Evolutionary conservation across 2,888 invertebrate species (phyloP).

Genomic region (Tryphoninae sp.): DNA sequence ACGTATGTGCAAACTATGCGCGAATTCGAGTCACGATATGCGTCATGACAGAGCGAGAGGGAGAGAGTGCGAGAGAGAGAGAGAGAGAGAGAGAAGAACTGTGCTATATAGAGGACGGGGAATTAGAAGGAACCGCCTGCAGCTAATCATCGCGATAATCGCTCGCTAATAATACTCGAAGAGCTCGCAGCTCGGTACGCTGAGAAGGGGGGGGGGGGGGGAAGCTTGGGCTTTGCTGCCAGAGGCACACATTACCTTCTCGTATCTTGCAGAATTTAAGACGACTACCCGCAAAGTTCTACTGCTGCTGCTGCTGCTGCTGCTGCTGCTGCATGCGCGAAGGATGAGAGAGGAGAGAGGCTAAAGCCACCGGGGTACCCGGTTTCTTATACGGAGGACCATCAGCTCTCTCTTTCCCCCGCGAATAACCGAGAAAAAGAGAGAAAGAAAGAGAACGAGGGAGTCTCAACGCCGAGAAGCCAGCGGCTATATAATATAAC

Average conservation of each 20-base stretch:
- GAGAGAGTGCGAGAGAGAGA: conserved; percentile 24
- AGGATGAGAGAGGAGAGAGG: conserved; percentile 31
- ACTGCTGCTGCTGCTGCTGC: conserved; percentile 21
- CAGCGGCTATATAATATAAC: conserved; percentile 56
- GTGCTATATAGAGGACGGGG: conserved; percentile 22
- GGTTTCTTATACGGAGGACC: conserved; percentile 31
- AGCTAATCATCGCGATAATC: conserved; percentile 61
- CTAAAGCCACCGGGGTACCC: conserved; percentile 46
- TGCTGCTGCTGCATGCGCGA: conserved; percentile 23
- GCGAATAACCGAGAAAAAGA: neutral
- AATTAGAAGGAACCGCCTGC: conserved; percentile 50
- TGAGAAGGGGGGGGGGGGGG: neutral
- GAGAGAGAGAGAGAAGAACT: conserved; percentile 31
- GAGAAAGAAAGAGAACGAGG: neutral
- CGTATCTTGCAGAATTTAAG: conserved; percentile 60
- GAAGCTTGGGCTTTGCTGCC: neutral
- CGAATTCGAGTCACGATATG: conserved; percentile 48
- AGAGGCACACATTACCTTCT: conserved; percentile 29
- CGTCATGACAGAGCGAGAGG: conserved; percentile 19
- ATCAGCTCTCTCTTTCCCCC: conserved; percentile 9
- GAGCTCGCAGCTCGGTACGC: neutral
- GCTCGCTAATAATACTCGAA: conserved; percentile 52
- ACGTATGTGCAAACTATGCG: conserved; percentile 38
- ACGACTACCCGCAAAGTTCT: conserved; percentile 48
- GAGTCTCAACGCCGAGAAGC: conserved; percentile 43